Percentiles rank a stretch among this genome's conserved stretches.
phyloP scores from a whole-genome alignment of 2,797 vertebrate genomes.

The Xiphophorus birchmanni region DNA sequence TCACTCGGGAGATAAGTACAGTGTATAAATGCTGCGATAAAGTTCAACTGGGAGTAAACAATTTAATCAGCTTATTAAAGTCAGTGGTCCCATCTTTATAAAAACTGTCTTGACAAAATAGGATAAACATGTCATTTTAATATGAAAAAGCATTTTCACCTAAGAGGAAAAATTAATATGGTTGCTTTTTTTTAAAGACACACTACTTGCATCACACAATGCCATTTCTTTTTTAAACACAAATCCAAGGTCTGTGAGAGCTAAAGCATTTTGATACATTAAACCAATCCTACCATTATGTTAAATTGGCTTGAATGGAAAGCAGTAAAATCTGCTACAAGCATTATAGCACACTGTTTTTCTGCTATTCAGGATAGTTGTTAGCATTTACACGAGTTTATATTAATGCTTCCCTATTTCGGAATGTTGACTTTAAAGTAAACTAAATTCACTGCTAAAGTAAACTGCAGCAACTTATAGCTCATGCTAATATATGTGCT shows the following conservation, averaged over 20 bases:
- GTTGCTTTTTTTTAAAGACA: background rate
- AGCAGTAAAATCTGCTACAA: background rate
- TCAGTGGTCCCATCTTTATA: background rate
- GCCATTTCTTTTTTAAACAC: background rate
- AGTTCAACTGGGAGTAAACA: constrained; percentile 42
- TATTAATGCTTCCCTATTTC: background rate
- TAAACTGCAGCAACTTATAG: constrained; percentile 9
- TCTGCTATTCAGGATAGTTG: background rate
- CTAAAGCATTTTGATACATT: background rate
- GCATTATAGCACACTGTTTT: background rate
- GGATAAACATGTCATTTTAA: background rate
- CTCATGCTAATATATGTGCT: background rate
- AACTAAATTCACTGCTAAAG: constrained; percentile 28
- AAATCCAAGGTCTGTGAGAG: background rate
- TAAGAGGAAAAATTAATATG: background rate
- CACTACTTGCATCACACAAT: background rate
- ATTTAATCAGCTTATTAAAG: constrained; percentile 52
- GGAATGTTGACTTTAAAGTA: constrained; percentile 15
- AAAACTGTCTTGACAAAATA: constrained; percentile 13
- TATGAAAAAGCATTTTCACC: background rate
- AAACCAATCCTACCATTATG: background rate
- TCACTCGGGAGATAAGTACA: constrained; percentile 11
- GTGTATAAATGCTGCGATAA: constrained; percentile 29
- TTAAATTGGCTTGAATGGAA: background rate
- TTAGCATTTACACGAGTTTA: background rate